These are phyloP conservation scores for Trichopoda pennipes DNA, from an alignment of 2,888 invertebrate genomes.

Conservation along the genomic window DNA sequence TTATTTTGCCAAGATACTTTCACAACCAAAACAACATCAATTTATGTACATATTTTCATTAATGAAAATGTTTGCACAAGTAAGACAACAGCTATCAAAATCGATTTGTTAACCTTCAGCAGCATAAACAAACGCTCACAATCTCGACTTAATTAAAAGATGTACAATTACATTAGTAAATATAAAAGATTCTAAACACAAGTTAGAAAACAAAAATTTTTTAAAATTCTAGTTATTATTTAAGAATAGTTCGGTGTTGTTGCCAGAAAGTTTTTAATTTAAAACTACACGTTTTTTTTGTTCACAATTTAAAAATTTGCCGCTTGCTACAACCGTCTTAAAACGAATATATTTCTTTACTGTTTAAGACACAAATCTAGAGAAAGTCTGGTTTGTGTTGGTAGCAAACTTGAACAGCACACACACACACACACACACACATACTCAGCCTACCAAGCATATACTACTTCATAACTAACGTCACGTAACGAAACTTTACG, in stretches of 20 bases:
- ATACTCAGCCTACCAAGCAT: neutral
- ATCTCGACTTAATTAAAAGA: neutral
- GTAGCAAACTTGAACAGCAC: constrained; percentile 14
- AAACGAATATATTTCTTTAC: constrained; percentile 54
- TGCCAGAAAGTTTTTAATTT: too few relatives aligned
- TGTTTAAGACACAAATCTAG: constrained; percentile 44
- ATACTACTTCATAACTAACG: neutral
- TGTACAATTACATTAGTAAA: constrained; percentile 8
- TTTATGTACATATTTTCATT: neutral
- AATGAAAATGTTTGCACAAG: constrained; percentile 33
- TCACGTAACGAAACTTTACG: constrained; percentile 39
- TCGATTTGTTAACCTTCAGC: constrained; percentile 37
- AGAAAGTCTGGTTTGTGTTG: constrained; percentile 58
- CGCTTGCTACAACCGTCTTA: constrained; percentile 63
- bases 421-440: neutral
- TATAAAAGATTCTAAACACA: constrained; percentile 1
- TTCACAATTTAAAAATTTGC: constrained; percentile 33
- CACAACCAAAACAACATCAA: constrained; percentile 31
- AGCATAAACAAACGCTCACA: neutral
- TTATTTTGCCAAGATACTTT: constrained; percentile 53
- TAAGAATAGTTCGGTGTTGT: too few relatives aligned
- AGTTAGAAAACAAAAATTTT: constrained; percentile 6
- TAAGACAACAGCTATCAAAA: constrained; percentile 42
- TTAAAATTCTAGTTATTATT: too few relatives aligned
- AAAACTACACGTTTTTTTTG: constrained; percentile 31